A percentile compares a stretch with the other conserved stretches of the same genome.
These are phyloP conservation scores for Phyllostomus hastatus DNA, from an alignment of 2,113 vertebrate genomes.

Conservation along the genomic window DNA sequence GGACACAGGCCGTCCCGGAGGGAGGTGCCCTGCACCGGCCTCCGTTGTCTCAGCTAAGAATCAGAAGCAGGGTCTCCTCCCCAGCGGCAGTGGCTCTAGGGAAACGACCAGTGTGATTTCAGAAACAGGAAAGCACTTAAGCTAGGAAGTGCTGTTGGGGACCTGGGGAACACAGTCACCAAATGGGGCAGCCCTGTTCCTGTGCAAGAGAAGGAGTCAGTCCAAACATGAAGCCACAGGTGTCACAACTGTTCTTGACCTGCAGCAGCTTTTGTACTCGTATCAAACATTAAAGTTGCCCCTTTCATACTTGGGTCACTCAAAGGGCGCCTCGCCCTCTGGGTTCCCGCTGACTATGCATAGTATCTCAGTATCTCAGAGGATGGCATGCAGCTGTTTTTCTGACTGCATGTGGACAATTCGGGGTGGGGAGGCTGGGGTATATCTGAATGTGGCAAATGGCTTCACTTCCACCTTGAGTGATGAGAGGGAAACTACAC, in stretches of 20 bases:
- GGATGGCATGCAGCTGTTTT: conserved; percentile 51
- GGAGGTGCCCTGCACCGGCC: not conserved
- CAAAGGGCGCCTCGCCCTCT: conserved; percentile 7
- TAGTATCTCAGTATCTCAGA: conserved; percentile 66
- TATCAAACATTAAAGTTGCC: not conserved
- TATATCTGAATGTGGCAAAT: not conserved
- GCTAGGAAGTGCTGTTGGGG: not conserved
- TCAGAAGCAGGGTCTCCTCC: not conserved
- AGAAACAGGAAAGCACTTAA: not conserved
- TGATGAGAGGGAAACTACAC: conserved; percentile 40
- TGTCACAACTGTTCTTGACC: not conserved
- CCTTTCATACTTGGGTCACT: conserved; percentile 22
- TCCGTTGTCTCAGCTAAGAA: not conserved
- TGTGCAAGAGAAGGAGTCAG: not conserved
- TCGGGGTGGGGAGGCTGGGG: not conserved
- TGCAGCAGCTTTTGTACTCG: conserved; percentile 41
- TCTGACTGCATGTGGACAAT: conserved; percentile 57
- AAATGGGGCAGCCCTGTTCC: not conserved
- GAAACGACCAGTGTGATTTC: not conserved
- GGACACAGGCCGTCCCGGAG: not conserved
- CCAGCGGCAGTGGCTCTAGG: not conserved
- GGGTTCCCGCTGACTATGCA: conserved; percentile 73
- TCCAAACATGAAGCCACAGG: not conserved
- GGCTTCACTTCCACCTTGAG: conserved; percentile 6
- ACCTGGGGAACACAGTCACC: not conserved